Conservation (phyloP, 2,797 vertebrate genomes). For the Buceros bicornis region DNA sequence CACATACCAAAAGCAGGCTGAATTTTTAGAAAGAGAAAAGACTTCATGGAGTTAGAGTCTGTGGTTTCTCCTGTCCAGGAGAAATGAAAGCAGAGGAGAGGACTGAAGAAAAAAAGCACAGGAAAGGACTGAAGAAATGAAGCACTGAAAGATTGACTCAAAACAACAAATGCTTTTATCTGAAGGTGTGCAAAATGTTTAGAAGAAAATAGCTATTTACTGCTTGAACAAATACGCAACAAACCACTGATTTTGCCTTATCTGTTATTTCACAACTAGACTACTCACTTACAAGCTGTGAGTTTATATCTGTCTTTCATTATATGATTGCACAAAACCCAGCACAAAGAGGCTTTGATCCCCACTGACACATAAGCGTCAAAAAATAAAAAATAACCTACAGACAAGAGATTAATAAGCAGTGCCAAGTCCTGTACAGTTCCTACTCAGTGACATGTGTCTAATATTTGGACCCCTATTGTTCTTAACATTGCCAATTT, state of each 20-base stretch:
- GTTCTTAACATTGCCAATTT: background rate
- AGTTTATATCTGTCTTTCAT: background rate
- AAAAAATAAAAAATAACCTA: background rate
- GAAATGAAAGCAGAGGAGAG: no score
- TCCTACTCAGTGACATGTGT: background rate
- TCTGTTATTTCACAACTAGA: background rate
- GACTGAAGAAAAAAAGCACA: no score
- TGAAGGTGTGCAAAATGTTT: background rate
- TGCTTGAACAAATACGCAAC: background rate
- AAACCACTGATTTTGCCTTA: background rate
- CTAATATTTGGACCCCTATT: background rate
- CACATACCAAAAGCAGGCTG: background rate
- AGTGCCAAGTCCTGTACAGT: background rate
- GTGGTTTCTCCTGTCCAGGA: background rate
- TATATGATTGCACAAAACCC: background rate
- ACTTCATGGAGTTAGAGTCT: background rate
- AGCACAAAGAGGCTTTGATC: background rate
- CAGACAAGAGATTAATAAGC: background rate
- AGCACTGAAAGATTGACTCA: background rate
- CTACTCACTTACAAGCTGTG: background rate
- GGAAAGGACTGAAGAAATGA: background rate
- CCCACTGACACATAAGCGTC: background rate
- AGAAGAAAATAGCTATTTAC: slow-evolving; percentile 18
- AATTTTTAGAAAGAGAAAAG: background rate
- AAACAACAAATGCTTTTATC: background rate